Conservation (phyloP, 1,140 invertebrate genomes). For the Stegodyphus mimosarum region DNA sequence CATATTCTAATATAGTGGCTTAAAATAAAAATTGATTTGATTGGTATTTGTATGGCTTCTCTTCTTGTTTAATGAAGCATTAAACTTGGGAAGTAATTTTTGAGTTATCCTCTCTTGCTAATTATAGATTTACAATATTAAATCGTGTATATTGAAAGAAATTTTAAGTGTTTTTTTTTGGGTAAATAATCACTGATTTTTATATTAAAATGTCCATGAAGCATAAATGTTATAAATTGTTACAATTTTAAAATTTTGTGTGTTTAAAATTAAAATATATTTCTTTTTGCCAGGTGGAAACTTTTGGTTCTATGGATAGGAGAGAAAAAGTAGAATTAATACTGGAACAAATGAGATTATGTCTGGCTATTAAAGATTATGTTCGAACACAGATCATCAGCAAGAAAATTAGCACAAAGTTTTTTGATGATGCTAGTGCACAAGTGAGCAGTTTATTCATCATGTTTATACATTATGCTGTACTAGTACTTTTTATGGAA, state of each 20-base stretch:
- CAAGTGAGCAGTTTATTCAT: constrained; percentile 69
- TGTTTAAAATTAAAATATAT: not conserved
- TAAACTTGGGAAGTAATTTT: too few species aligned
- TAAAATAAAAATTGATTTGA: too few species aligned
- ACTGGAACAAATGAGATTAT: constrained; percentile 98
- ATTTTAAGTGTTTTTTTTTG: too few species aligned
- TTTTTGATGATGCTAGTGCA: constrained; percentile 84
- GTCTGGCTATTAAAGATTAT: constrained; percentile 95
- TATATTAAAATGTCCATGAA: too few species aligned
- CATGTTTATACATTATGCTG: not conserved
- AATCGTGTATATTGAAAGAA: too few species aligned
- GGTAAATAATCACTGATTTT: too few species aligned
- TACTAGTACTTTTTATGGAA: too few species aligned
- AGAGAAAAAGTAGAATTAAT: constrained; percentile 96
- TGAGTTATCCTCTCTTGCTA: too few species aligned
- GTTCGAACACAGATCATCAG: constrained; percentile 98
- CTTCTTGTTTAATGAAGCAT: too few species aligned
- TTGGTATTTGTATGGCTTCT: too few species aligned
- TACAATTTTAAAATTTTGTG: not conserved
- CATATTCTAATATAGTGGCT: too few species aligned
- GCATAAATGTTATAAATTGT: not conserved
- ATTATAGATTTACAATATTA: too few species aligned
- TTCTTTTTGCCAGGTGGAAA: constrained; percentile 80
- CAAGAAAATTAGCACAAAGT: constrained; percentile 98
- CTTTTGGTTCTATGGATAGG: constrained; percentile 99